These are phyloP conservation scores for Vollenhovia emeryi DNA, from an alignment of 1,140 invertebrate species.

Conservation along the genomic window DNA sequence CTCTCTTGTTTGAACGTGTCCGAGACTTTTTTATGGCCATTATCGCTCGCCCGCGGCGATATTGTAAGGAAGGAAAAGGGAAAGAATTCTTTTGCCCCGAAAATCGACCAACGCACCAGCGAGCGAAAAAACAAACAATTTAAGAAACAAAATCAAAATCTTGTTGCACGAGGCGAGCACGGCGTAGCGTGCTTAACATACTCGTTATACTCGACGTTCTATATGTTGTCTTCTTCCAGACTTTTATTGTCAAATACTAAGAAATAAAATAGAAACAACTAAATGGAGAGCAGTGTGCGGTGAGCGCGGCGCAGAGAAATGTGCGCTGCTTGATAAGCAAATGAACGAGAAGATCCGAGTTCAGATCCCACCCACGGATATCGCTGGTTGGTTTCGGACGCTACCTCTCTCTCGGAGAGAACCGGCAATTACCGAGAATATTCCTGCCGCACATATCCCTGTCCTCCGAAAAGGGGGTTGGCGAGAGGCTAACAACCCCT, in stretches of 20 bases:
- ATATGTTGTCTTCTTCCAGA: background rate
- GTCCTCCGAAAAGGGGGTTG: too few relatives aligned
- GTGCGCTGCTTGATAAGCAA: too few relatives aligned
- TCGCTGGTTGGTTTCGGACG: too few relatives aligned
- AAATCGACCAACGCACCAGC: background rate
- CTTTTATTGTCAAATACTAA: background rate
- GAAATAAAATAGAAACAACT: background rate
- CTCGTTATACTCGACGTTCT: background rate
- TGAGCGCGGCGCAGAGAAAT: too few relatives aligned
- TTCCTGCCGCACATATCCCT: too few relatives aligned
- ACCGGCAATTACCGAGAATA: too few relatives aligned
- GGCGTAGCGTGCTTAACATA: background rate
- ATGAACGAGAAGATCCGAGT: too few relatives aligned
- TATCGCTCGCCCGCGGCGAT: background rate
- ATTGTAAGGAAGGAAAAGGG: background rate
- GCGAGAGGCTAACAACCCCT: too few relatives aligned
- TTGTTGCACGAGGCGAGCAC: too few relatives aligned
- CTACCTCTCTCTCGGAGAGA: too few relatives aligned
- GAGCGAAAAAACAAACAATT: constrained; percentile 8
- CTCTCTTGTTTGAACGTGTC: constrained; percentile 10
- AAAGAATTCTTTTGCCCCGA: background rate
- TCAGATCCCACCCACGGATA: too few relatives aligned
- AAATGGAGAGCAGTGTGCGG: too few relatives aligned
- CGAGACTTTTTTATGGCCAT: background rate
- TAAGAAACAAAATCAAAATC: background rate